Evolutionary conservation across 2,797 vertebrate species (phyloP).

Genomic region (Schizopygopsis pylzovi): DNA sequence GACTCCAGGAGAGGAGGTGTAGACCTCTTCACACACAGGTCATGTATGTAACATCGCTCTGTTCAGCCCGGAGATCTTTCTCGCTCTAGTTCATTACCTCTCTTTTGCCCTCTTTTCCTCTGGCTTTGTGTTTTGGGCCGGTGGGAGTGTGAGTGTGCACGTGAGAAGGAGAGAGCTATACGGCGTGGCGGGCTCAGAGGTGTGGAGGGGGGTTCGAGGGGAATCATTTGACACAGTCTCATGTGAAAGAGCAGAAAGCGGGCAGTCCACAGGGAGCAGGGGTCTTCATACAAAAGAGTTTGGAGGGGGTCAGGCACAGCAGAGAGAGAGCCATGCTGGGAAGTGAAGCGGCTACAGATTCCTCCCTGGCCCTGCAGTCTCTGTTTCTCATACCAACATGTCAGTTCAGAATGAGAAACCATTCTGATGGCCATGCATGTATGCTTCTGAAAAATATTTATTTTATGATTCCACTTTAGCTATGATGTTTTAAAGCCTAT

Average conservation of each 20-base stretch:
- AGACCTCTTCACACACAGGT: neutral
- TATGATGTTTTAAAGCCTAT: neutral
- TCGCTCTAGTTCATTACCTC: constrained; percentile 14
- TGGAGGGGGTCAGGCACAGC: constrained; percentile 65
- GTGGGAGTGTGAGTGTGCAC: constrained; percentile 4
- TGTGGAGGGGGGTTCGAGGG: constrained; percentile 62
- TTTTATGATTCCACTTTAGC: neutral
- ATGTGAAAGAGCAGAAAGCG: constrained; percentile 80
- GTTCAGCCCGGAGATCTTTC: neutral
- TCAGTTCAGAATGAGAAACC: constrained; percentile 1
- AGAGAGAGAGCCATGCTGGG: constrained; percentile 73
- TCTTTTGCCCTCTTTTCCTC: constrained; percentile 16
- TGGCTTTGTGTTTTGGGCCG: constrained; percentile 29
- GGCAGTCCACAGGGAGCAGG: constrained; percentile 75
- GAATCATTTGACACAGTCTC: constrained; percentile 83
- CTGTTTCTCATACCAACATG: constrained; percentile 16
- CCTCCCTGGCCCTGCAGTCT: constrained; percentile 73
- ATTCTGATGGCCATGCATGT: constrained; percentile 8
- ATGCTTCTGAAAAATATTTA: neutral
- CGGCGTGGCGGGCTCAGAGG: constrained; percentile 64
- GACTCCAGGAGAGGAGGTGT: constrained; percentile 11
- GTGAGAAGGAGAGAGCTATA: constrained; percentile 36
- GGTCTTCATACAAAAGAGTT: constrained; percentile 76
- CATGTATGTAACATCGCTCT: constrained; percentile 18
- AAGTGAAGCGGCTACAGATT: constrained; percentile 74